These are phyloP conservation scores for Hypocryptadius cinnamomeus DNA, from an alignment of 2,113 vertebrate species.

Conservation along the genomic window DNA sequence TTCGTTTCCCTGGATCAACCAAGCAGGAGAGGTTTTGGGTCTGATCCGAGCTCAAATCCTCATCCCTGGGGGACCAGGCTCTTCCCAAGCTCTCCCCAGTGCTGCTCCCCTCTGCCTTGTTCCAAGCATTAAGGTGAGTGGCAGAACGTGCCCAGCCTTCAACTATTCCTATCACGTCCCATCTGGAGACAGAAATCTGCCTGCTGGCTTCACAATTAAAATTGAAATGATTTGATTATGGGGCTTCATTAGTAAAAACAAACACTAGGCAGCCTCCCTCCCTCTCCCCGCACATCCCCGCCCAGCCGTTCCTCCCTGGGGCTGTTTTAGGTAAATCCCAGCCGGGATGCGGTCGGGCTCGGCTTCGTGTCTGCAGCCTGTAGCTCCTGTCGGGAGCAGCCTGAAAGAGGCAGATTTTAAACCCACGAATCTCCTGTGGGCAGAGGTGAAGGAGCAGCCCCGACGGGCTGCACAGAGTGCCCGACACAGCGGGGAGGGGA, in stretches of 20 bases:
- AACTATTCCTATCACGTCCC: slow-evolving; percentile 42
- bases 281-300: neutral
- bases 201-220: slow-evolving; percentile 60
- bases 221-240: slow-evolving; percentile 54
- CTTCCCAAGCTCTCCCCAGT: neutral
- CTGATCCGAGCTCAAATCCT: neutral
- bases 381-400: neutral
- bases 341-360: neutral
- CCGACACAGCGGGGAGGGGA: fast-evolving
- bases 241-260: slow-evolving; percentile 55
- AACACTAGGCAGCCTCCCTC: slow-evolving; percentile 17
- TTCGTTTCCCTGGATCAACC: neutral
- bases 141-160: slow-evolving; percentile 6
- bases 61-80: neutral
- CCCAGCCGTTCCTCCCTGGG: neutral
- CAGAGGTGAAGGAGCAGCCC: neutral
- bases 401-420: neutral
- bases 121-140: neutral
- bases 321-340: slow-evolving; percentile 11
- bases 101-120: neutral
- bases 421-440: neutral
- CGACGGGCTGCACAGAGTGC: fast-evolving
- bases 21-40: neutral
- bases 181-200: slow-evolving; percentile 61
- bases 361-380: neutral